Conservation (phyloP, 1,140 invertebrate species). For the Eueides isabella region DNA sequence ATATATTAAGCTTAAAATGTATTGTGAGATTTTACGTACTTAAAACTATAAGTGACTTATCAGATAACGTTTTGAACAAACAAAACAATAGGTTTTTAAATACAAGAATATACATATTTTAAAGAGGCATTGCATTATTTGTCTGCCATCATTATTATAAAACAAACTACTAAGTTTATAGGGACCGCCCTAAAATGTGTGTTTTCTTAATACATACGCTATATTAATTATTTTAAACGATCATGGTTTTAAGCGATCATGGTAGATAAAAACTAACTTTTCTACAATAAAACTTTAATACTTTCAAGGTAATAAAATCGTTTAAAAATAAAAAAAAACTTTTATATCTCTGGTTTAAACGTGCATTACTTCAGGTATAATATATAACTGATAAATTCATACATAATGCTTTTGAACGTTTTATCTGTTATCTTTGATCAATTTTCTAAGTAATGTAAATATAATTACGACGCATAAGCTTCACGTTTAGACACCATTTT, state of each 20-base stretch:
- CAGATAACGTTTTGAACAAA: background rate
- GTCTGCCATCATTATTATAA: background rate
- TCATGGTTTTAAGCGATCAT: too few relatives aligned
- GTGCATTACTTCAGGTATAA: background rate
- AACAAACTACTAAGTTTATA: background rate
- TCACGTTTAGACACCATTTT: constrained; percentile 54
- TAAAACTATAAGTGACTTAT: background rate
- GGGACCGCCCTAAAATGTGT: too few relatives aligned
- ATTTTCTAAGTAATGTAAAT: background rate
- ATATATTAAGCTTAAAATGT: background rate
- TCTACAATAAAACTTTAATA: too few relatives aligned
- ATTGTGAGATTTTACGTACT: background rate
- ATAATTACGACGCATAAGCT: background rate
- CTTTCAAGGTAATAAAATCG: too few relatives aligned
- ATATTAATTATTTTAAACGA: too few relatives aligned
- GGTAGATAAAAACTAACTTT: too few relatives aligned
- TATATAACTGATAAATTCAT: too few relatives aligned
- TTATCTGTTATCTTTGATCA: background rate
- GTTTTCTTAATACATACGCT: too few relatives aligned
- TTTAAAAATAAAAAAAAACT: too few relatives aligned
- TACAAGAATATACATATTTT: background rate
- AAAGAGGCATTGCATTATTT: background rate
- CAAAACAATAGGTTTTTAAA: background rate
- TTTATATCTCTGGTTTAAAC: background rate
- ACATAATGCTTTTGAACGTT: background rate